Percentiles rank a stretch among this genome's conserved stretches.
Conservation (phyloP, 2,113 vertebrate genomes). For the Gallinago undulata region DNA sequence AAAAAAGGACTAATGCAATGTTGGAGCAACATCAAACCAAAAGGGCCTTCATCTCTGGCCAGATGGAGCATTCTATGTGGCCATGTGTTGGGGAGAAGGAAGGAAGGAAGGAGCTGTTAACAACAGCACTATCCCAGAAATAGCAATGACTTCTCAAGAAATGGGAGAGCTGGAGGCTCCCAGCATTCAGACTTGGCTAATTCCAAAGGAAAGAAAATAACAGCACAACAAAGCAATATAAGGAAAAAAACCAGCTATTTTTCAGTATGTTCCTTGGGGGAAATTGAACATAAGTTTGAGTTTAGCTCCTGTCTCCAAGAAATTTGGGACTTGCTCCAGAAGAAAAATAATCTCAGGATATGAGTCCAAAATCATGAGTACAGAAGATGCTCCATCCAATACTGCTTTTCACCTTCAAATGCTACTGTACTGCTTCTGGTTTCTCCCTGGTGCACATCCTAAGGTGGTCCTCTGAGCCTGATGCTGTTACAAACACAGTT, state of each 20-base stretch:
- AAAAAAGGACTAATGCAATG: not conserved
- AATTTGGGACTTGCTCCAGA: not conserved
- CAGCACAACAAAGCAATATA: not conserved
- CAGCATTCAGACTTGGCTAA: not conserved
- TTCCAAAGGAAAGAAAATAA: not conserved
- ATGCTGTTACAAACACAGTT: accelerated
- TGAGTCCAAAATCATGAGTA: not conserved
- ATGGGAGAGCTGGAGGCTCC: not conserved
- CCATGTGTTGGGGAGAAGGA: not conserved
- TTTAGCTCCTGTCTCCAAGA: not conserved
- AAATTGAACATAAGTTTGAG: not conserved
- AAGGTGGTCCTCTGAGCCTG: not conserved
- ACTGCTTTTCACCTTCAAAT: not conserved
- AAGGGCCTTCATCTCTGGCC: not conserved
- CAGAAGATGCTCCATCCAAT: not conserved
- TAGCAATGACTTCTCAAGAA: not conserved
- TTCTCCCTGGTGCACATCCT: not conserved
- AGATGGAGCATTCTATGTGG: not conserved
- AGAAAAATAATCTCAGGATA: not conserved
- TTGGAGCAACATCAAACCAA: not conserved
- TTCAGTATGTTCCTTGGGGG: not conserved
- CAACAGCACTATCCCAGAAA: not conserved
- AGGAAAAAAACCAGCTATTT: not conserved
- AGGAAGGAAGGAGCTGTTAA: not conserved
- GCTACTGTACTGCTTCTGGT: not conserved